Base-by-base conservation (phyloP, 2,113 vertebrate genomes). In the Equus quagga region DNA sequence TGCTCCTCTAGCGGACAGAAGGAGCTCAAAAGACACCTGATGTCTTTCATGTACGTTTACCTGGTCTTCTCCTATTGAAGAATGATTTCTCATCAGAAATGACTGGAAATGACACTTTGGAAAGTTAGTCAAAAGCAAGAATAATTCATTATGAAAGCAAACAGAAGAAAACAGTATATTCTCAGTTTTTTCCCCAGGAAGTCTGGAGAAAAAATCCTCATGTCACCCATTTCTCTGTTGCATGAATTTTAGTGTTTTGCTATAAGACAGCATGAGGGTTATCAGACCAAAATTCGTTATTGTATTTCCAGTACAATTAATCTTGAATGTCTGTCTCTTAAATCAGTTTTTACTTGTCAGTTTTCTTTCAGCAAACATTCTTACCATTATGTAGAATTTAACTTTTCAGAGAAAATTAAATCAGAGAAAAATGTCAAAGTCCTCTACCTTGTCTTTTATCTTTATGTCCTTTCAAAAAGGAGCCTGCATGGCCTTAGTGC, bases 191-290 rank as follows among this genome's bases (percentile, higher is more conserved):
- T 44, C 12, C 36, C 62, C 67, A 89, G 86, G 58, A 96, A 96
- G 54, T 8, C 80, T 90, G 80, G 75, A 97, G 86, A 58, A 96
- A 97, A 97, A 92, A 90, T 95, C 64, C 41, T 86, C 58, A 51
- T 54, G 28, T 97, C 93, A 91, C 58, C 88, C 41, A 26, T 98
- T 98, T 96, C 81, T 97, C 70, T 98, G 89, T 98, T 98, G 98
- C 98, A 98, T 98, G 98, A 96, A 97, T 89, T 98, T 95, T 88
- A 21, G 83, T 96, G 92, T 94, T 94, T 97, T 97, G 83, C 79
- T 98, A 14, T 97, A 96, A 96, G 84, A 98, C 46, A 95, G 97
- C 98, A 98, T 96, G 98, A 97, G 90, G 75, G 18, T 96, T 97
- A 89, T 89, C 81, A 91, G 72, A 86, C 75, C 84, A 97, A 97